Conservation (phyloP, 1,140 invertebrate species). For the Samia ricini region DNA sequence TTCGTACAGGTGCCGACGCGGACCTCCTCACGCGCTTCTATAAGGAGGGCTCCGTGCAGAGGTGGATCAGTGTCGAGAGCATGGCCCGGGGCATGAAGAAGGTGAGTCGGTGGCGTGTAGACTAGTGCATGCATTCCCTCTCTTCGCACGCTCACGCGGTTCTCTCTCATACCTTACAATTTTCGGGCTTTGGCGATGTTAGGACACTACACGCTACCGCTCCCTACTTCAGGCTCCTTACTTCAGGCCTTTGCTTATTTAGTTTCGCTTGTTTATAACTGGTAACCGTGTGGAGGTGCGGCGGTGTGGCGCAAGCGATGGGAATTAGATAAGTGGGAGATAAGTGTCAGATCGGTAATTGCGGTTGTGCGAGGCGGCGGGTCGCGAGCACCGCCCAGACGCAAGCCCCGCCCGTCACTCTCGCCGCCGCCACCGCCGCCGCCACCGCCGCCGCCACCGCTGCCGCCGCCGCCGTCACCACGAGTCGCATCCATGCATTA, state of each 20-base stretch:
- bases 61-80: constrained; percentile 73
- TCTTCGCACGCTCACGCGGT: constrained; percentile 22
- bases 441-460: constrained; percentile 2
- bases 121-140: constrained; percentile 61
- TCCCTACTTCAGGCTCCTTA: constrained; percentile 43
- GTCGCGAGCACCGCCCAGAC: background rate
- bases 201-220: constrained; percentile 73
- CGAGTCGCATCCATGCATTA: constrained; percentile 8
- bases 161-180: constrained; percentile 14
- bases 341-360: background rate
- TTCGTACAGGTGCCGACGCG: constrained; percentile 68
- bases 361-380: no score
- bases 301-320: background rate
- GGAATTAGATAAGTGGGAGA: background rate
- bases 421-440: constrained; percentile 9
- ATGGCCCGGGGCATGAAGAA: constrained; percentile 75
- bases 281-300: background rate
- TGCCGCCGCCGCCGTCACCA: background rate
- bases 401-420: background rate
- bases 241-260: constrained; percentile 24
- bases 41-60: constrained; percentile 73
- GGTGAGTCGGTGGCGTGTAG: constrained; percentile 76
- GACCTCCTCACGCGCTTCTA: constrained; percentile 73
- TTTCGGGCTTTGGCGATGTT: constrained; percentile 42
- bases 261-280: constrained; percentile 7